Evolutionary conservation across 2,888 invertebrate genomes (phyloP).

Genomic region (Ditula angustiorana): DNA sequence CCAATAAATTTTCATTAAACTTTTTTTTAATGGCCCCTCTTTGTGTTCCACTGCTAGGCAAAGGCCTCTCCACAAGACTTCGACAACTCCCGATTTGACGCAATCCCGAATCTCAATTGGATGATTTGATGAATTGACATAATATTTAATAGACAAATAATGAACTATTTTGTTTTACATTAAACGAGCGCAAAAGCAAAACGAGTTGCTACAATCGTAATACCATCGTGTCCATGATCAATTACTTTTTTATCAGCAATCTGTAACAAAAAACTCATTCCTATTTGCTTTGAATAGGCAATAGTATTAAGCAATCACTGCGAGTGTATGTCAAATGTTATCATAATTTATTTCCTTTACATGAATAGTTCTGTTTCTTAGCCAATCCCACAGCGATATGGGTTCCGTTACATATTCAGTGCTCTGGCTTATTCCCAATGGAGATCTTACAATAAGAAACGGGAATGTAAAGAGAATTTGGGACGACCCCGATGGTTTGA

Average conservation of each 20-base stretch:
- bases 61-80: no score
- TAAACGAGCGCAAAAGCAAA: no score
- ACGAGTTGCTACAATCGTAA: no score
- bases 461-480: constrained; percentile 8
- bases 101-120: no score
- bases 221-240: no score
- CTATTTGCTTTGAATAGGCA: constrained; percentile 1
- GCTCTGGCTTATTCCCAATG: constrained; percentile 23
- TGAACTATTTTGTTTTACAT: no score
- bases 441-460: constrained; percentile 23
- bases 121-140: no score
- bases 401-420: constrained; percentile 29
- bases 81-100: no score
- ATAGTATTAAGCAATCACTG: constrained; percentile 21
- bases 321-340: constrained; percentile 17
- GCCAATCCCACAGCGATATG: constrained; percentile 14
- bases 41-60: no score
- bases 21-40: no score
- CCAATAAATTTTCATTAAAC: no score
- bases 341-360: constrained; percentile 27
- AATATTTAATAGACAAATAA: no score
- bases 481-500: not conserved
- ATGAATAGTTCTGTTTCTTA: constrained; percentile 13
- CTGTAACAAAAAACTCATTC: constrained; percentile 1
- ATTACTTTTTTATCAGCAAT: not conserved